These are phyloP conservation scores for Neosilurus mollespiculum DNA, from an alignment of 2,797 vertebrate species.

Conservation along the genomic window DNA sequence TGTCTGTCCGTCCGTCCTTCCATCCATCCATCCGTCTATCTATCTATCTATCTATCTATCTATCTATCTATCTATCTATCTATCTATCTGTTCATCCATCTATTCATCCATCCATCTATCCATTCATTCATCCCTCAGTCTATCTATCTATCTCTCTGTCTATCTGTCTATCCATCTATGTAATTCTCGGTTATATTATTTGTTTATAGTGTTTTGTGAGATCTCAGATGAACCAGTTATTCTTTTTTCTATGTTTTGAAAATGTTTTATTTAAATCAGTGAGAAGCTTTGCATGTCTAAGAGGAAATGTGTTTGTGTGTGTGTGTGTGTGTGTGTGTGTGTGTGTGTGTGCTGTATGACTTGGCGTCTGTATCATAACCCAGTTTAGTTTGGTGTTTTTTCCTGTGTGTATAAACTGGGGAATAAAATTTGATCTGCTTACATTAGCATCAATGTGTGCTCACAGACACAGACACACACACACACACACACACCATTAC, in stretches of 20 bases:
- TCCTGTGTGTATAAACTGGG: neutral
- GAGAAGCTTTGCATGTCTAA: neutral
- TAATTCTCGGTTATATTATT: neutral
- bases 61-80: too few relatives aligned
- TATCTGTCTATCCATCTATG: neutral
- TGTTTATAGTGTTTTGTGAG: neutral
- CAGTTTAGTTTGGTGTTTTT: neutral
- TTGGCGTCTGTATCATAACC: neutral
- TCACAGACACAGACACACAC: neutral
- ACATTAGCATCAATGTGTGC: neutral
- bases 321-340: neutral
- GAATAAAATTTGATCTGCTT: slow-evolving; percentile 14
- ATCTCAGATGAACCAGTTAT: neutral
- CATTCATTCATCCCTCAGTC: neutral
- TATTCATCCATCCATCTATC: too few relatives aligned
- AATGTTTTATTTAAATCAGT: neutral
- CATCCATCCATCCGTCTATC: too few relatives aligned
- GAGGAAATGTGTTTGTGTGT: neutral
- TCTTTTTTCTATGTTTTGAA: neutral
- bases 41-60: too few relatives aligned
- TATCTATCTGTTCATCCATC: too few relatives aligned
- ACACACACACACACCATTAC: neutral
- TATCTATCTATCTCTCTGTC: neutral
- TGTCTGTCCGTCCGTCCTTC: too few relatives aligned
- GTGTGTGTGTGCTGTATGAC: neutral